A percentile compares a stretch with the other conserved stretches of the same genome.
Conservation (phyloP, 2,113 vertebrate species). For the Psammodynastes pulverulentus region DNA sequence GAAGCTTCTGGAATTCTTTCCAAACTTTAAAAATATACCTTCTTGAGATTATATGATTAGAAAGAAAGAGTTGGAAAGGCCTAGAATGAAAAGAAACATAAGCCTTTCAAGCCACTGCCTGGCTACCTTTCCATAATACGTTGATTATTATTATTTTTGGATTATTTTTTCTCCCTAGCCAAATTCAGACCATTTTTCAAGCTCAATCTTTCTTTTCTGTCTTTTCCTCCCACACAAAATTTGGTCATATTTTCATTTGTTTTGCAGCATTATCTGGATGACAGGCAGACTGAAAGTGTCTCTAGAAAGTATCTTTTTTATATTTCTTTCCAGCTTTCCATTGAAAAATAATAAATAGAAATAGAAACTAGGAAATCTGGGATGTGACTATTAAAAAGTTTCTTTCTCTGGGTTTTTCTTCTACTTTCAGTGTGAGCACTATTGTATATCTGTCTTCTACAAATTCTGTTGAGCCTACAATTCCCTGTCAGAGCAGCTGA, state of each 20-base stretch:
- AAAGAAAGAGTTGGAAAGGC: not conserved
- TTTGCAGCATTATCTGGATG: not conserved
- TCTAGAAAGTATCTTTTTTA: not conserved
- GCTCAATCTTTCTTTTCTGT: not conserved
- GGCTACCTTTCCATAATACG: not conserved
- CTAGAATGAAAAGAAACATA: not conserved
- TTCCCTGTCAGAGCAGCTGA: not conserved
- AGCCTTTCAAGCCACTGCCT: not conserved
- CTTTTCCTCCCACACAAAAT: not conserved
- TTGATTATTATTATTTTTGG: not conserved
- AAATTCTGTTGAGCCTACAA: not conserved
- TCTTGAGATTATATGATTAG: not conserved
- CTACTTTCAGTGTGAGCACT: not conserved
- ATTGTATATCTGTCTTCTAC: not conserved
- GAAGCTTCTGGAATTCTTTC: not conserved
- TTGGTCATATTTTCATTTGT: not conserved
- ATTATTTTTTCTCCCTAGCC: not conserved
- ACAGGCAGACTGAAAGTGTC: not conserved
- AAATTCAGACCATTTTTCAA: not conserved
- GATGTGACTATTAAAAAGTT: not conserved
- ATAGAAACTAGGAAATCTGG: not conserved
- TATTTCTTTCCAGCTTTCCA: not conserved
- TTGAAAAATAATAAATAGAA: not conserved
- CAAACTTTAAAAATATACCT: not conserved
- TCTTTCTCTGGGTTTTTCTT: not conserved